Evolutionary conservation across 2,797 vertebrate genomes (phyloP).

Genomic region (Sphaeramia orbicularis): DNA sequence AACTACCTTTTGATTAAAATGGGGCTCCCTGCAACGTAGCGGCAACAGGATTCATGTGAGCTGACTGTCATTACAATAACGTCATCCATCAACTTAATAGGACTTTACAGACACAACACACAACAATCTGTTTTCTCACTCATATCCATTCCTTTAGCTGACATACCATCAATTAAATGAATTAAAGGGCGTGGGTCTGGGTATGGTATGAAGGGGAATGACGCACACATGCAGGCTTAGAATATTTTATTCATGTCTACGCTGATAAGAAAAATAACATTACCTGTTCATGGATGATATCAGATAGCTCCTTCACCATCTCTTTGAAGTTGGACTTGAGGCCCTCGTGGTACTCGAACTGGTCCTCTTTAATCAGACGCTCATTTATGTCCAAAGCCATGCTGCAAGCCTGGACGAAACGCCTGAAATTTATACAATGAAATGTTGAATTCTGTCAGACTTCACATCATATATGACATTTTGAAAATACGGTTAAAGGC

Average conservation of each 20-base stretch:
- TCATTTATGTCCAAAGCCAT: constrained; percentile 96
- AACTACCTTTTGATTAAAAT: too few relatives aligned
- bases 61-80: not conserved
- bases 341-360: constrained; percentile 96
- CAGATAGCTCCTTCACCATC: constrained; percentile 97
- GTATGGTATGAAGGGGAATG: too few relatives aligned
- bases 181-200: too few relatives aligned
- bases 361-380: constrained; percentile 96
- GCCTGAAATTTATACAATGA: constrained; percentile 75
- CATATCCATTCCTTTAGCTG: too few relatives aligned
- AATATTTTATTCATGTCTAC: too few relatives aligned
- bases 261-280: not conserved
- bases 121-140: too few relatives aligned
- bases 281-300: constrained; percentile 98
- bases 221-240: too few relatives aligned
- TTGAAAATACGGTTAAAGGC: not conserved
- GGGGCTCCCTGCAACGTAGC: not conserved
- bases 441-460: not conserved
- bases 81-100: not conserved
- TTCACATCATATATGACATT: not conserved
- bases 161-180: too few relatives aligned
- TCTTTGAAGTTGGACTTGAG: constrained; percentile 97
- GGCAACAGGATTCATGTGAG: not conserved
- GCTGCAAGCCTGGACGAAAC: constrained; percentile 94
- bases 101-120: not conserved